Conservation (phyloP, 2,888 invertebrate genomes). For the Calephelis perditalis region DNA sequence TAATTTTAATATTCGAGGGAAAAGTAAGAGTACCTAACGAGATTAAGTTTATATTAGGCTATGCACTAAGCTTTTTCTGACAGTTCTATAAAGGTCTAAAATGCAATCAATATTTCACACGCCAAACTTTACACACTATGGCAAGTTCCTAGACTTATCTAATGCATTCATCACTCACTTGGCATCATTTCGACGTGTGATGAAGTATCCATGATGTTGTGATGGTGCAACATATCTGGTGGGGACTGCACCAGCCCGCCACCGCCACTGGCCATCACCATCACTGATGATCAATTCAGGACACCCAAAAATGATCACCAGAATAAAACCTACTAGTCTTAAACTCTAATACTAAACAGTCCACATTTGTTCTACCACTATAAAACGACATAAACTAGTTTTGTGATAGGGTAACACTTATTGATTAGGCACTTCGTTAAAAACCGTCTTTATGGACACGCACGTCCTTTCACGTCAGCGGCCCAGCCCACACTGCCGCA, state of each 20-base stretch:
- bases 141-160: too few relatives aligned
- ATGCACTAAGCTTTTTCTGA: too few relatives aligned
- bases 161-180: constrained; percentile 47
- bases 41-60: too few relatives aligned
- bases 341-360: constrained; percentile 10
- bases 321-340: background rate
- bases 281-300: constrained; percentile 44
- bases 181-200: constrained; percentile 75
- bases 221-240: constrained; percentile 74
- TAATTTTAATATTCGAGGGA: too few relatives aligned
- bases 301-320: constrained; percentile 8
- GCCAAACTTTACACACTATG: too few relatives aligned
- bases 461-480: constrained; percentile 57
- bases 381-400: constrained; percentile 44
- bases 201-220: constrained; percentile 71
- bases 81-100: too few relatives aligned
- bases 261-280: constrained; percentile 75
- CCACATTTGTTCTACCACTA: constrained; percentile 40
- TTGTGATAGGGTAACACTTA: constrained; percentile 40
- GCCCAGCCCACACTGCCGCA: constrained; percentile 74
- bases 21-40: too few relatives aligned
- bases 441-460: constrained; percentile 41
- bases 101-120: too few relatives aligned
- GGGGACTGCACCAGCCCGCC: constrained; percentile 76
- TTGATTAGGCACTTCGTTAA: constrained; percentile 66